phyloP scores from a whole-genome alignment of 2,797 vertebrate genomes.

The Distichodus sexfasciatus region DNA sequence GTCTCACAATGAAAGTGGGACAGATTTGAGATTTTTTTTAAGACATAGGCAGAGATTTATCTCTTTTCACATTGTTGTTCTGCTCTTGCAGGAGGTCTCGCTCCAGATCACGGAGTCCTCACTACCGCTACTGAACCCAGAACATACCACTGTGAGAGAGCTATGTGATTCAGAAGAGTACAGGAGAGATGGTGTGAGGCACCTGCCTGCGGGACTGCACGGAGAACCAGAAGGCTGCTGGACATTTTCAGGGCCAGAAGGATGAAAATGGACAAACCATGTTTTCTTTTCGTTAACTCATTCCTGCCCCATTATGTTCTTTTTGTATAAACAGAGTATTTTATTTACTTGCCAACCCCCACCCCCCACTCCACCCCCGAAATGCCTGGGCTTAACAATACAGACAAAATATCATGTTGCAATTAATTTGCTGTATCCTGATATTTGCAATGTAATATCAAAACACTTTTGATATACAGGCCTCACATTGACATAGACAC shows the following conservation, averaged over 20 bases:
- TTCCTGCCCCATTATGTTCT: neutral
- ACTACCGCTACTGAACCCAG: conserved; percentile 72
- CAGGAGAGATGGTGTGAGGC: conserved; percentile 10
- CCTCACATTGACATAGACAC: no score
- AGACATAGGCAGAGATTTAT: neutral
- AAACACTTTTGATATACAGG: no score
- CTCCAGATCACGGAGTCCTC: conserved; percentile 80
- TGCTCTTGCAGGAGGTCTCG: conserved; percentile 68
- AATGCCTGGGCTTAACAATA: no score
- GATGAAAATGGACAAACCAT: neutral
- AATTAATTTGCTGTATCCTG: no score
- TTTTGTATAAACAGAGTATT: no score
- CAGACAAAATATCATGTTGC: no score
- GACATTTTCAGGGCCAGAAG: neutral
- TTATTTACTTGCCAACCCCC: no score
- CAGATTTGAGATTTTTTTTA: neutral
- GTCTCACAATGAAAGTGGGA: neutral
- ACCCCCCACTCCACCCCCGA: no score
- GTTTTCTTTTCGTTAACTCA: neutral
- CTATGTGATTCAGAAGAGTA: neutral
- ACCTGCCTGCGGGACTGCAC: neutral
- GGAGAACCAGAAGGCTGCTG: neutral
- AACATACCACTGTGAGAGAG: conserved; percentile 17
- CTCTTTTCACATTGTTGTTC: neutral
- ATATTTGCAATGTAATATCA: no score